Evolutionary conservation across 1,140 invertebrate species (phyloP), one percentile per base, ranked within the genome.

Genomic region (Hycleus phaleratus): DNA sequence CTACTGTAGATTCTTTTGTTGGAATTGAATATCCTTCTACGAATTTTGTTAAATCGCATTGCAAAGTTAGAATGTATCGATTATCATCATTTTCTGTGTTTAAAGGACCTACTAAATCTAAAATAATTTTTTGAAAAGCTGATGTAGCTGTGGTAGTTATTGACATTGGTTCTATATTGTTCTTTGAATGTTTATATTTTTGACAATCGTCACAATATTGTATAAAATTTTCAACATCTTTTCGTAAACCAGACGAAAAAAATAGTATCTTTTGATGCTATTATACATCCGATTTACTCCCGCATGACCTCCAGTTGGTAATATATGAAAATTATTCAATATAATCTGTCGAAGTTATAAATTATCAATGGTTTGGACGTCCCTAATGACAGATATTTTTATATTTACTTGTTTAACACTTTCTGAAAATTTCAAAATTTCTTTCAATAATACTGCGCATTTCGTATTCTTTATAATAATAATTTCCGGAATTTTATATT

Each of bases 321-420:
- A 57, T 6, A 65, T 46, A 57, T 68, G 63, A 51, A 61, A 67
- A 51, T 67, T 63, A 54, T 63, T 67, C 49, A 67, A 43, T 24
- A 65, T 67, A 5, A 65, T 24, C 58, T 60, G 46, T 56, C 38
- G 56, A 38, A 48, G 54, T 48, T 59, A 53, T 44, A 26, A 26
- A 62, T 55, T 18, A 18, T 1, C 50, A 7, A 39, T 39, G 38
- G 10, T 7, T 10, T 39, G 10, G 38, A 39, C 38, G 38, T 39
- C 10, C 10, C 10, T 39, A 7, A 39, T 10, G 10, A 39, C 10
- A 7, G 38, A 7, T 39, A 39, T 39, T 7, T 39, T 39, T 7
- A 39, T 39, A 39, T 39, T 39, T 39, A 39, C 1, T 7, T 6
- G 6, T 39, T 10, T 39, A 7, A 39, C 6, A 2, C 2, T 10